Evolutionary conservation across 2,113 vertebrate genomes (phyloP).

Genomic region (Parotia lawesii): DNA sequence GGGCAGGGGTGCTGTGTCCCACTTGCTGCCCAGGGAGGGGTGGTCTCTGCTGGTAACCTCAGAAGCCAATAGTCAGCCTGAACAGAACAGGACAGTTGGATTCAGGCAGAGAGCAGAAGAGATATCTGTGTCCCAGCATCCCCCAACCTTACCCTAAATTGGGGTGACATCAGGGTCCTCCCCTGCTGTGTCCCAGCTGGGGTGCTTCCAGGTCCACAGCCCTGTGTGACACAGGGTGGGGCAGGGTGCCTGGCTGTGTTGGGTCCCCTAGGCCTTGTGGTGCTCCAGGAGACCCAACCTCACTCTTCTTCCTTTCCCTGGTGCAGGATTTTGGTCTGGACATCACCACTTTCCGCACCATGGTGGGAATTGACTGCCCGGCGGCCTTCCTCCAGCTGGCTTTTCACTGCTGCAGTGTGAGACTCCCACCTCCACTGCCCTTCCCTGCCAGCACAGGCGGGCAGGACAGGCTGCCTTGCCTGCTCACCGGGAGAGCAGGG

Average conservation of each 20-base stretch:
- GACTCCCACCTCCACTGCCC: background rate
- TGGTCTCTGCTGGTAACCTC: background rate
- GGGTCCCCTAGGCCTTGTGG: accelerated
- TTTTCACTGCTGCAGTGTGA: constrained; percentile 89
- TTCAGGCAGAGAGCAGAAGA: background rate
- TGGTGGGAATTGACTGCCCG: constrained; percentile 87
- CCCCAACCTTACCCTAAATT: background rate
- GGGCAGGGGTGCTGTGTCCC: background rate
- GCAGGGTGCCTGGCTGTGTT: accelerated
- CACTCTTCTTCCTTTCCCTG: background rate
- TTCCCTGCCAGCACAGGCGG: background rate
- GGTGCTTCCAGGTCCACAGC: background rate
- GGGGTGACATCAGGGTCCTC: background rate
- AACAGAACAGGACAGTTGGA: too few species aligned
- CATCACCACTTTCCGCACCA: constrained; percentile 79
- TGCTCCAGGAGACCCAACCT: background rate
- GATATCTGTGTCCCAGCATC: background rate
- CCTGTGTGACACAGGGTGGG: accelerated
- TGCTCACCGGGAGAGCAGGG: background rate
- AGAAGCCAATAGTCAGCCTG: background rate
- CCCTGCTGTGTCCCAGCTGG: background rate
- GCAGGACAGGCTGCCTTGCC: background rate
- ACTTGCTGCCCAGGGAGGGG: accelerated
- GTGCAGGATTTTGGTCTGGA: constrained; percentile 91
- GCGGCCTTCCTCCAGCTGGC: constrained; percentile 82